Base-by-base conservation (phyloP, 2,797 vertebrate species). In the Salarias fasciatus region DNA sequence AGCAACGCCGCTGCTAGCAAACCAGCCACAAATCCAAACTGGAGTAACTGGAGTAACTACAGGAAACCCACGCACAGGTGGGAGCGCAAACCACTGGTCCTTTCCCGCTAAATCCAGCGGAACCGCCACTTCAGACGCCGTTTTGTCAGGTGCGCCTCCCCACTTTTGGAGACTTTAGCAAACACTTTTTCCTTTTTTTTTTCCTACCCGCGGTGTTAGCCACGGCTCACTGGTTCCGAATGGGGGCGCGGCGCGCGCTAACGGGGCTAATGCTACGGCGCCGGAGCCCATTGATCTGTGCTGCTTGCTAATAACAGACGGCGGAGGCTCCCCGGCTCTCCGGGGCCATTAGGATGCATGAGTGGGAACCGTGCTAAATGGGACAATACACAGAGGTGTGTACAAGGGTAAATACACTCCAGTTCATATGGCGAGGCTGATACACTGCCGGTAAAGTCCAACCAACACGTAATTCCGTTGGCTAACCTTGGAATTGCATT, bases 271-370 rank as follows among this genome's bases (percentile, higher is more conserved):
- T 38, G 57, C 76, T 49, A 69, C 53, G 69, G 71, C 72, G 60
- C 58, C 80, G 38, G 70, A 84, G 77, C 79, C 80, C 88, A 92
- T 90, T 89, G 90, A 93, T 93, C 90, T 85, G 84, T 55, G 63
- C 75, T 13, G 80, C 77, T 79, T 68, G 12, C 84, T 87, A 88
- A 82, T 82, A 84, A 68, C 74, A 84, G 82, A 82, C 81, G 67
- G 85, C 77, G 53, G 74, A 80, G 83, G 53, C 70, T 75, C 75
- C 3, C 59, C 0, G 60, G 64, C 69, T 80, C 83, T 85, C 77
- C 29, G 72, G 72, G 79, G 83, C 81, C 80, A 89, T 89, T 83
- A 86, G 79, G 76, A 89, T 87, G 83, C 86, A 86, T 80, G 87
- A 86, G 76, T 53, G 83, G 71, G 54, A 80, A 63, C 71, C 60